Base-by-base conservation (phyloP, 2,888 invertebrate genomes). In the Melanostoma scalare region DNA sequence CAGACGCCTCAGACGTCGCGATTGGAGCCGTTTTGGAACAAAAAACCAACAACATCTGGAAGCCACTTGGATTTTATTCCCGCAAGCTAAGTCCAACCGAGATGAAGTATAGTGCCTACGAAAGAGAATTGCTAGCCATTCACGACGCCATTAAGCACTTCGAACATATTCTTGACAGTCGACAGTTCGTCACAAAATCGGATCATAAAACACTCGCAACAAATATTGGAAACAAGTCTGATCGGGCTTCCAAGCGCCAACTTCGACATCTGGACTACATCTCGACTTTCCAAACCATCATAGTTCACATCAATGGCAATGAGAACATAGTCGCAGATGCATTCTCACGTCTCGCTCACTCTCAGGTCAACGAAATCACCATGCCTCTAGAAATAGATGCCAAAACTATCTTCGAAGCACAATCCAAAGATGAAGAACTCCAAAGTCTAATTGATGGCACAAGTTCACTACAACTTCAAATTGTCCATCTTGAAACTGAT, bases 131-230 rank as follows among this genome's bases (percentile, higher is more conserved):
- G 4, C 38, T 38, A 6, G 38, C 38, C 4, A 6, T 87, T 6
- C 88, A 86, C 53, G 40, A 65, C 1, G 72, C 87, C 1, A 65
- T 87, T 6, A 53, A 58, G 33, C 33, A 31, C 35, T 55, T 55
- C 6, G 5, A 38, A 38, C 38, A 38, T 6, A 6, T 6, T 6
- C 6, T 38, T 6, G 50, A 50, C 2, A 6, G 10, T 50, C 10
- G 20, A 3, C 3, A 50, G 20, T 50, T 50, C 3, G 30, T n/a
- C 30, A 35, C 33, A 2, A 53, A 9, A 38, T 33, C 3, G n/a
- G 36, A 53, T 5, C 53, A 53, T 9, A 6, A 53, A 33, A 6
- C 53, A n/a, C n/a, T 53, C n/a, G 53, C 9, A 33, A 20, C 20
- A 20, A 20, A 20, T 20, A 20, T 20, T 20, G 20, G 20, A 20